A percentile compares a stretch with the other conserved stretches of the same genome.
These are phyloP conservation scores for Pipra filicauda DNA, from an alignment of 2,113 vertebrate genomes.

Conservation along the genomic window DNA sequence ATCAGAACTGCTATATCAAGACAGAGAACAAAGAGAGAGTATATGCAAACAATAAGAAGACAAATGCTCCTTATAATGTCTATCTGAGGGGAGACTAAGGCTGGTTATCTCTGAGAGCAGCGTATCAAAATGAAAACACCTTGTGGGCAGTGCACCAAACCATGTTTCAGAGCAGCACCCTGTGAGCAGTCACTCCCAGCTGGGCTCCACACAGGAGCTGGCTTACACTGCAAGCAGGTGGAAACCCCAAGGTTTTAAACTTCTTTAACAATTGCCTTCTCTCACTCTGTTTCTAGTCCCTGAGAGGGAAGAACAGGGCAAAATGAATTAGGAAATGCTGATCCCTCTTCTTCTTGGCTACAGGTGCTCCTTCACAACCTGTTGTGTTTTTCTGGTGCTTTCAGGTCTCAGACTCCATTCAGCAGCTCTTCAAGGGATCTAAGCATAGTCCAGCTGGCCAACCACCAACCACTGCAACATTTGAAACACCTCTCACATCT, in stretches of 20 bases:
- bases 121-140: background rate
- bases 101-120: background rate
- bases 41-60: background rate
- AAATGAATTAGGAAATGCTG: background rate
- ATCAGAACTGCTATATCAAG: background rate
- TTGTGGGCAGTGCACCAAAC: background rate
- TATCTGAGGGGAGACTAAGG: background rate
- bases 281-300: background rate
- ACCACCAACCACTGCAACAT: background rate
- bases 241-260: background rate
- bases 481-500: background rate
- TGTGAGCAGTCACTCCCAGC: too few species aligned
- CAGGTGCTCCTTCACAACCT: background rate
- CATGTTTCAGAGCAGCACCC: background rate
- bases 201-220: background rate
- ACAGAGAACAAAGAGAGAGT: background rate
- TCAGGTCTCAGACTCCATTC: background rate
- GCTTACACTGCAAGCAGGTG: background rate
- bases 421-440: background rate
- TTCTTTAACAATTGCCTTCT: background rate
- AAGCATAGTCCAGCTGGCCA: background rate
- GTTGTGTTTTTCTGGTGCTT: background rate
- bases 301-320: background rate
- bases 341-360: background rate
- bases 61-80: background rate